Percentiles rank a stretch among this genome's conserved stretches.
phyloP scores from a whole-genome alignment of 2,113 vertebrate genomes.

The Phaethon lepturus region DNA sequence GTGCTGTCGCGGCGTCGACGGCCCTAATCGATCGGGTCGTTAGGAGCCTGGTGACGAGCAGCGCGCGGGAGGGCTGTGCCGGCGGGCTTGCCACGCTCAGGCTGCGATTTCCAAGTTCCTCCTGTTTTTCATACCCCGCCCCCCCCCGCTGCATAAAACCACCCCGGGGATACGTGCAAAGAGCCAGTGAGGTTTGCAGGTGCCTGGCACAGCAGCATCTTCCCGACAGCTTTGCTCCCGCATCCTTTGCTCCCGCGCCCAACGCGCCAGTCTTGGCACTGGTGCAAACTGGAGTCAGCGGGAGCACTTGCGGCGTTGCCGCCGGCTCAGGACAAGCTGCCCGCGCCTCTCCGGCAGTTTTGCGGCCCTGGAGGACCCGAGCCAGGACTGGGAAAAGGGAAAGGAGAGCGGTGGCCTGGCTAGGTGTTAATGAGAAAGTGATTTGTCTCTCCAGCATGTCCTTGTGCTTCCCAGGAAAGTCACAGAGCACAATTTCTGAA shows the following conservation, averaged over 20 bases:
- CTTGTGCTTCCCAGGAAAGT: constrained; percentile 51
- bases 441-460: constrained; percentile 36
- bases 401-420: background rate
- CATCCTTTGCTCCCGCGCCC: background rate
- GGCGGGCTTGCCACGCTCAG: background rate
- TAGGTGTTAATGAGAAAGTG: constrained; percentile 56
- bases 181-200: background rate
- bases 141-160: background rate
- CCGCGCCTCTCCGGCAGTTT: background rate
- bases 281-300: background rate
- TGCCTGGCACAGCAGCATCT: background rate
- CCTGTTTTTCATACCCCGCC: background rate
- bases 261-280: background rate
- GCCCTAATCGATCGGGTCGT: background rate
- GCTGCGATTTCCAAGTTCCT: background rate
- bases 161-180: background rate
- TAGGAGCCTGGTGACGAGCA: background rate
- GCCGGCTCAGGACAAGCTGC: background rate
- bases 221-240: background rate
- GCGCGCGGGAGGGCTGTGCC: background rate
- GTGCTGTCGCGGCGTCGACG: background rate
- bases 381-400: background rate
- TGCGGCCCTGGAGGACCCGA: background rate
- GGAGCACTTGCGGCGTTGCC: background rate
- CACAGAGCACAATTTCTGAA: constrained; percentile 44